These are phyloP conservation scores for Indicator indicator DNA, from an alignment of 2,113 vertebrate genomes.

Conservation along the genomic window DNA sequence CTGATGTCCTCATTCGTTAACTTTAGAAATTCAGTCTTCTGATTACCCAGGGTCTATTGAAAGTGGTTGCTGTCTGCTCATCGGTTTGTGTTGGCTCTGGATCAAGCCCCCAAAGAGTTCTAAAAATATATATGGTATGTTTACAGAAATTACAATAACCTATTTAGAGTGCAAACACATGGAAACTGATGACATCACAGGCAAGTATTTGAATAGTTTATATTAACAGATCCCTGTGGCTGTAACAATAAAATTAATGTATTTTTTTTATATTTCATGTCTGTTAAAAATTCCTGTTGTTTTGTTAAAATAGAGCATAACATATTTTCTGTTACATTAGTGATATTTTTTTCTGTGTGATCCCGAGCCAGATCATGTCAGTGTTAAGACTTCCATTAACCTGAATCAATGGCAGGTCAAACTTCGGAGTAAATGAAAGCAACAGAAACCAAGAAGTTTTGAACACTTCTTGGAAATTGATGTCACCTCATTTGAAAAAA, in stretches of 20 bases:
- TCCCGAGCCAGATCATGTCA: neutral
- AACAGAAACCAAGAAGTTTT: neutral
- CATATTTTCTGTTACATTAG: neutral
- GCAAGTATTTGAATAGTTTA: slow-evolving; percentile 22
- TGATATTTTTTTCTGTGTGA: neutral
- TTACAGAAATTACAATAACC: slow-evolving; percentile 53
- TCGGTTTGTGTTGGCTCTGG: slow-evolving; percentile 1
- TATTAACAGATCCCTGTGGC: neutral
- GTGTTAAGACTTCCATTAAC: neutral
- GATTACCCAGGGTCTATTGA: neutral
- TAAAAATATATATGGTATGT: slow-evolving; percentile 40
- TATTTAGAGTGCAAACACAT: slow-evolving; percentile 55
- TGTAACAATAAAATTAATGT: slow-evolving; percentile 29
- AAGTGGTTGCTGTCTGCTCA: slow-evolving; percentile 5
- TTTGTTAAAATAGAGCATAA: neutral
- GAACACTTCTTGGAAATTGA: neutral
- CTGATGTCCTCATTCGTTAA: neutral
- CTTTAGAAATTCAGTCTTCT: neutral
- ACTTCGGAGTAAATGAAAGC: neutral
- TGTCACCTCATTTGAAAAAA: neutral
- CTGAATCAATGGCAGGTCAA: neutral
- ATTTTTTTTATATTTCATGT: slow-evolving; percentile 11
- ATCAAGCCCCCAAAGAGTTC: slow-evolving; percentile 17
- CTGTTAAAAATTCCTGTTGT: neutral
- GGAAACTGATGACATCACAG: slow-evolving; percentile 39